phyloP scores from a whole-genome alignment of 2,113 vertebrate genomes.

The Sturnira hondurensis region DNA sequence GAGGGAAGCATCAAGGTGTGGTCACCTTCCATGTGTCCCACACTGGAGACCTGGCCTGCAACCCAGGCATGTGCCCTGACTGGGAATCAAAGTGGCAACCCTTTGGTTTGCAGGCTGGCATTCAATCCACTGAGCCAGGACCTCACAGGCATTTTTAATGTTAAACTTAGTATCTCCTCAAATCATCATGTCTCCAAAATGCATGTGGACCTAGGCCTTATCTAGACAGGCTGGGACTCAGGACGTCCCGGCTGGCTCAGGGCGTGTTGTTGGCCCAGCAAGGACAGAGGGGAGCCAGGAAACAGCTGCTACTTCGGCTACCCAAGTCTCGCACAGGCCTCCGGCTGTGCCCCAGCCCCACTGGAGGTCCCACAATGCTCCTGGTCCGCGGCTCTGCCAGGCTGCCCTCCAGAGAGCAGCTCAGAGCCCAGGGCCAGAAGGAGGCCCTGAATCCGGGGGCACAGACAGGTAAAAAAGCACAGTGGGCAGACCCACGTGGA shows the following conservation, averaged over 20 bases:
- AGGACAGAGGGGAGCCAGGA: neutral
- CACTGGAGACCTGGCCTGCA: too few species aligned
- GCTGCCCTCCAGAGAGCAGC: neutral
- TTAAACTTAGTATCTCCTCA: too few species aligned
- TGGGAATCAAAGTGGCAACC: too few species aligned
- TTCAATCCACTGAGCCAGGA: too few species aligned
- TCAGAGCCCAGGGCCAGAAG: neutral
- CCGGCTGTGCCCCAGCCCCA: neutral
- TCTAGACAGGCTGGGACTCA: neutral
- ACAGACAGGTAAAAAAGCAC: neutral
- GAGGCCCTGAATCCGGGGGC: neutral
- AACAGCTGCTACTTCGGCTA: neutral
- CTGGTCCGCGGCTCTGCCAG: conserved; percentile 6
- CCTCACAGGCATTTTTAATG: too few species aligned
- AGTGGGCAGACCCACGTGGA: neutral
- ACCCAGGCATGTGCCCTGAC: too few species aligned
- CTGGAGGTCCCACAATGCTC: conserved; percentile 30
- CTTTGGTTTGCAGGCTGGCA: too few species aligned
- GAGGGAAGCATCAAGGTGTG: too few species aligned
- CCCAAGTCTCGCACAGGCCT: neutral
- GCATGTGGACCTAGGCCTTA: neutral
- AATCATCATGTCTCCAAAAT: too few species aligned
- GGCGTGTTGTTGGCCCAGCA: neutral
- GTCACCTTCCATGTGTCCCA: too few species aligned
- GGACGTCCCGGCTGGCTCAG: neutral